Evolutionary conservation across 2,888 invertebrate genomes (phyloP), one percentile per base, ranked within the genome.

Genomic region (Cantharis rufa): DNA sequence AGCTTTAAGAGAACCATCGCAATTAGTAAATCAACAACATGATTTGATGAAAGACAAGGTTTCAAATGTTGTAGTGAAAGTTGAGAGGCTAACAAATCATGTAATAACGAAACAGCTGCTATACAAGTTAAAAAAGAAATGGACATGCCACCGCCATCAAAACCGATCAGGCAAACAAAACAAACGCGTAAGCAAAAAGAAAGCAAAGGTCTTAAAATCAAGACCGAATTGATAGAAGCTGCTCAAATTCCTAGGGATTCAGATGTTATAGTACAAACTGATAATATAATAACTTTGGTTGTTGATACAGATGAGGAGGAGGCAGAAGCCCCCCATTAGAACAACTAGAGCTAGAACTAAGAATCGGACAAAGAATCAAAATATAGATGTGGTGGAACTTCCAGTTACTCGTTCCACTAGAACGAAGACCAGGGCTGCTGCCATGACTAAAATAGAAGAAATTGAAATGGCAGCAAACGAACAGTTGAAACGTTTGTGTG

Each of bases 261-360:
- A 0, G 86, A 85, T 78, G 81, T 86, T 3, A 77, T 85, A 15
- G 66, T 86, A 62, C 81, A 84, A 79, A 80, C 82, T 62, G 73
- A 80, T 10, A 77, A 83, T 15, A 79, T 80, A 11, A 79, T 85
- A 13, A 81, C 79, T 69, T 77, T 85, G 62, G 76, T 74, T 9
- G 84, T 84, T 16, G 80, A 66, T 24, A 66, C 80, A n/a, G 83
- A 83, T 3, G 82, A 82, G 64, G 82, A 83, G 27, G 48, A 48
- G 2, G 71, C 71, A n/a, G 79, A 81, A 10, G 71, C 10, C 10
- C n/a, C 9, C 21, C 64, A 66, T 71, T 79, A 74, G 79, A 77
- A n/a, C n/a, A 7, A 64, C 18, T 71, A 28, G 64, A 68, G 28
- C n/a, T 70, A 72, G 32, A 78, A 70, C 69, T 71, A 70, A 78